Evolutionary conservation across 2,888 invertebrate species (phyloP).

Genomic region (Diadromus collaris): DNA sequence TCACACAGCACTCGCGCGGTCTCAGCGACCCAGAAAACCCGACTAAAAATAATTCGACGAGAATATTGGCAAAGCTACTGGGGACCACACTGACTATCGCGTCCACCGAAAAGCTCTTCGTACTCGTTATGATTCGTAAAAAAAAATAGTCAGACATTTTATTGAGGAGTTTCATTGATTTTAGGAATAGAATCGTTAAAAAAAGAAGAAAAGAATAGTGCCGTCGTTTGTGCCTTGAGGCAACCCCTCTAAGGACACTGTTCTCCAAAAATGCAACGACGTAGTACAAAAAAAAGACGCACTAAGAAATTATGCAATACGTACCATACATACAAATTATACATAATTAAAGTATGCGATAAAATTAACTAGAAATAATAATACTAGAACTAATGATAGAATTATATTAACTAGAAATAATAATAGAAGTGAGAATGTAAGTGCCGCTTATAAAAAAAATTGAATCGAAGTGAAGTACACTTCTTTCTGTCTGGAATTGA

Average conservation of each 20-base stretch:
- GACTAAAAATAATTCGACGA: conserved; percentile 64
- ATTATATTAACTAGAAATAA: not conserved
- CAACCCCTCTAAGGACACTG: no score
- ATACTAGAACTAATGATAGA: no score
- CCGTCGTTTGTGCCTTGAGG: no score
- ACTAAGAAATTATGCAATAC: no score
- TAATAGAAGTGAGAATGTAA: not conserved
- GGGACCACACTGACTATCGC: conserved; percentile 12
- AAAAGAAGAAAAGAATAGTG: not conserved
- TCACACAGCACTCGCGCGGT: conserved; percentile 23
- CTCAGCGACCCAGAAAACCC: conserved; percentile 64
- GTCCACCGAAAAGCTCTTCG: conserved; percentile 22
- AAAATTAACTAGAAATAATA: no score
- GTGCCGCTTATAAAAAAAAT: no score
- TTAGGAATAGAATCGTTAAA: not conserved
- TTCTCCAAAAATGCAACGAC: no score
- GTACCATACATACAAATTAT: no score
- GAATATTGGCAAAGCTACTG: conserved; percentile 37
- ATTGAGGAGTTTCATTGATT: not conserved
- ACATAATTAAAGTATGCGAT: no score
- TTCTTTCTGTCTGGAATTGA: not conserved
- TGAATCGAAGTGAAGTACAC: no score
- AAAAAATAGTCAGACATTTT: not conserved
- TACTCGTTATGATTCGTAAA: not conserved
- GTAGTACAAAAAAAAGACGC: no score